These are phyloP conservation scores for Drosophila funebris DNA, from an alignment of 1,140 invertebrate genomes.

Conservation along the genomic window DNA sequence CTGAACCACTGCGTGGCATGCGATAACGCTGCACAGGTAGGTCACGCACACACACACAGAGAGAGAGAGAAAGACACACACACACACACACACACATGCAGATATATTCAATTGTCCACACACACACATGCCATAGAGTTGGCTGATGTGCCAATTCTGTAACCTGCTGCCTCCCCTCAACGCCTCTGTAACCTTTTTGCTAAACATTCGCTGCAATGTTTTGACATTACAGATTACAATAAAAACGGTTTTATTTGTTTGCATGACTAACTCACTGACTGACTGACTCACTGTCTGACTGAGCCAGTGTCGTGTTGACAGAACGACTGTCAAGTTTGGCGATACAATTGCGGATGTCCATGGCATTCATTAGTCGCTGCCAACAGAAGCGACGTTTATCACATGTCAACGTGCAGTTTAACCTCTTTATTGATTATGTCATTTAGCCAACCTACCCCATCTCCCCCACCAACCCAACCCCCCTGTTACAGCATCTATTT, in stretches of 20 bases:
- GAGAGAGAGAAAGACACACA: too few species aligned
- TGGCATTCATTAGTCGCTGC: constrained; percentile 69
- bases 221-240: constrained; percentile 77
- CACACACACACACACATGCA: not conserved
- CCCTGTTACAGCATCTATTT: constrained; percentile 19
- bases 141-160: constrained; percentile 13
- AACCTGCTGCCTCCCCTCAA: not conserved
- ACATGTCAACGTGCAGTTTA: constrained; percentile 70
- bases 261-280: constrained; percentile 47
- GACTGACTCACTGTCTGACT: not conserved
- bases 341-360: constrained; percentile 26
- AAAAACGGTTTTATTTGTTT: constrained; percentile 78
- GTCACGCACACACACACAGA: constrained; percentile 31
- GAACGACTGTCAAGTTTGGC: constrained; percentile 8
- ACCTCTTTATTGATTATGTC: constrained; percentile 67
- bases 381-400: constrained; percentile 56
- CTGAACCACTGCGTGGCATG: constrained; percentile 70
- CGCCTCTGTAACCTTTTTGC: constrained; percentile 16
- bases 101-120: constrained; percentile 36
- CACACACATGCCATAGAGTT: constrained; percentile 31
- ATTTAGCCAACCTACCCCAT: constrained; percentile 14
- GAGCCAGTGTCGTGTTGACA: constrained; percentile 6
- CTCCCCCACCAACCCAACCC: not conserved
- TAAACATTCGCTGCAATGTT: constrained; percentile 71
- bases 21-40: constrained; percentile 67